A percentile compares a stretch with the other conserved stretches of the same genome.
phyloP scores from a whole-genome alignment of 2,888 invertebrate species.

The Cryptus armator region DNA sequence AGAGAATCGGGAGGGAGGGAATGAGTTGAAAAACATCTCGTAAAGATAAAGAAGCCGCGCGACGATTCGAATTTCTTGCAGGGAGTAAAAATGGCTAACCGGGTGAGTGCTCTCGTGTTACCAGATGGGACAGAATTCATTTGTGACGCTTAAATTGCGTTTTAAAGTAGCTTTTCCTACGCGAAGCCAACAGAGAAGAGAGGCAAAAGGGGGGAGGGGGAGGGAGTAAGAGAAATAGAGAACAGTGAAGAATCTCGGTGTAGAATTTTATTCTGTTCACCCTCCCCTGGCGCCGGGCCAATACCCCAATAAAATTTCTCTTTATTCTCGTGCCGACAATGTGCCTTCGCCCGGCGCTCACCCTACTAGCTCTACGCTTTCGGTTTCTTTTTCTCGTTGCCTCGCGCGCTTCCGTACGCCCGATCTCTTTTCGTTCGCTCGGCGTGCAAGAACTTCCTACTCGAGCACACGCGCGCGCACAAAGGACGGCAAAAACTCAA shows the following conservation, averaged over 20 bases:
- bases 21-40: conserved; percentile 53
- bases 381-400: conserved; percentile 56
- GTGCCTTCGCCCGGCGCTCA: conserved; percentile 62
- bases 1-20: background rate
- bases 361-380: conserved; percentile 35
- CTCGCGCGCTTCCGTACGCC: conserved; percentile 51
- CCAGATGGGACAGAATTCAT: conserved; percentile 73
- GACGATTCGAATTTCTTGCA: conserved; percentile 39
- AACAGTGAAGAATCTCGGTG: conserved; percentile 67
- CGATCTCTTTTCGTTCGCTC: conserved; percentile 50
- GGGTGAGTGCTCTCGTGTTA: conserved; percentile 64
- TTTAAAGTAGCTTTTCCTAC: conserved; percentile 73
- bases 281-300: conserved; percentile 75
- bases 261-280: conserved; percentile 73
- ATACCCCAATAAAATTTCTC: conserved; percentile 78
- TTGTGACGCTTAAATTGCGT: conserved; percentile 76
- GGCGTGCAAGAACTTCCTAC: conserved; percentile 62
- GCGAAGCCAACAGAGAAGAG: conserved; percentile 44
- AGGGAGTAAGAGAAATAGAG: conserved; percentile 50
- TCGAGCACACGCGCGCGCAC: conserved; percentile 43
- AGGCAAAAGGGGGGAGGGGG: background rate
- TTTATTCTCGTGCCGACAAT: conserved; percentile 76
- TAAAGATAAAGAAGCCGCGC: conserved; percentile 39
- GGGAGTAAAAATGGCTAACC: conserved; percentile 57
- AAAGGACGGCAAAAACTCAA: conserved; percentile 62